Conservation (phyloP, 2,113 vertebrate species). For the Procavia capensis region DNA sequence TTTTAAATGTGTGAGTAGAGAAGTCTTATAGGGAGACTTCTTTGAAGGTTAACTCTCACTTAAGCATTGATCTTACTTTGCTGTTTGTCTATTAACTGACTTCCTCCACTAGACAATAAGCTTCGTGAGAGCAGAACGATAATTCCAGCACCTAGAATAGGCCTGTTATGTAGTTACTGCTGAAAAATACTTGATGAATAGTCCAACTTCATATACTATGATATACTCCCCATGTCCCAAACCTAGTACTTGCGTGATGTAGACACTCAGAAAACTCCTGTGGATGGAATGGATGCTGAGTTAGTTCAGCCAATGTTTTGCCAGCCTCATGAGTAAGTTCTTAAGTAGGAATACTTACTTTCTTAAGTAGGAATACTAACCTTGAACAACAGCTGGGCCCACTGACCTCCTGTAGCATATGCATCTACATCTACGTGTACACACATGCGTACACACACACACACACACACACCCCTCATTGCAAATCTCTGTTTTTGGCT, state of each 20-base stretch:
- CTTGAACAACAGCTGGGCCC: too few relatives aligned
- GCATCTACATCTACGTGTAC: accelerated
- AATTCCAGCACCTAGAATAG: not conserved
- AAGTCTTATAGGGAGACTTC: not conserved
- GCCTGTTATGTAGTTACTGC: not conserved
- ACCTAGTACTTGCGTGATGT: not conserved
- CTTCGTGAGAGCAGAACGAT: accelerated
- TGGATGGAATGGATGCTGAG: not conserved
- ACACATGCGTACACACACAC: not conserved
- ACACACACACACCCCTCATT: not conserved
- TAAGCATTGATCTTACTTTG: not conserved
- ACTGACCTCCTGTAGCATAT: not conserved
- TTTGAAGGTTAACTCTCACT: not conserved
- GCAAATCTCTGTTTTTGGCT: not conserved
- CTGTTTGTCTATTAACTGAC: not conserved
- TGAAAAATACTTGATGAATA: not conserved
- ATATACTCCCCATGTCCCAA: not conserved
- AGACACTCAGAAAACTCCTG: not conserved
- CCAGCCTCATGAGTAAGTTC: not conserved
- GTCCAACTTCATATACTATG: not conserved
- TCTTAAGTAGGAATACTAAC: not conserved
- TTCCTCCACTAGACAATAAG: too few relatives aligned
- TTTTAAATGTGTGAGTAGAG: not conserved
- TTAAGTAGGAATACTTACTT: not conserved
- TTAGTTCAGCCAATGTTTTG: not conserved